Evolutionary conservation across 2,888 invertebrate species (phyloP).

Genomic region (Ochropleura plecta): DNA sequence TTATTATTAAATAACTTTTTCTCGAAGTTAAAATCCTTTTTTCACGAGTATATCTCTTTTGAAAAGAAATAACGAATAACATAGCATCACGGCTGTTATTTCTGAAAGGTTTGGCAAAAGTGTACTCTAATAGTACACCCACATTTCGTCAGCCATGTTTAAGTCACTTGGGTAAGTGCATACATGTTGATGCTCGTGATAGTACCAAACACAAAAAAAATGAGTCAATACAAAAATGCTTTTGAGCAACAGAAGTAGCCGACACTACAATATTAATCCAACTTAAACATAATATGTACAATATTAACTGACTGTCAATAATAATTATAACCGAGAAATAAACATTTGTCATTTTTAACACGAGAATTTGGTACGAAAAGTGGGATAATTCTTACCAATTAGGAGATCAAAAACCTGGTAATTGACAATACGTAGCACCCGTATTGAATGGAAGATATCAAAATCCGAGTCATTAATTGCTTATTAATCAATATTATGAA

Average conservation of each 20-base stretch:
- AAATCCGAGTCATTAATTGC: constrained; percentile 47
- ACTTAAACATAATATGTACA: constrained; percentile 57
- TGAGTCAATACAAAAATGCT: constrained; percentile 63
- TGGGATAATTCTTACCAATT: constrained; percentile 59
- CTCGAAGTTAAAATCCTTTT: neutral
- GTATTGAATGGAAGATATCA: constrained; percentile 37
- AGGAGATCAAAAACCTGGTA: constrained; percentile 59
- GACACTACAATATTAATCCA: constrained; percentile 43
- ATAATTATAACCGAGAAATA: constrained; percentile 42
- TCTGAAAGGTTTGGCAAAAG: too few relatives aligned
- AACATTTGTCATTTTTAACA: constrained; percentile 50
- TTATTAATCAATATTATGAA: constrained; percentile 62
- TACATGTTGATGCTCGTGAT: neutral
- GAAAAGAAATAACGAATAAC: too few relatives aligned
- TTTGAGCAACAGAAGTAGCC: constrained; percentile 66
- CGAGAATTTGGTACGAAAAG: constrained; percentile 56
- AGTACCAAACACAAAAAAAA: constrained; percentile 37
- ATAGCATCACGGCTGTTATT: too few relatives aligned
- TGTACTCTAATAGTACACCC: too few relatives aligned
- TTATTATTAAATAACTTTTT: neutral
- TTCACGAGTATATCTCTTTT: neutral
- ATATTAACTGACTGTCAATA: constrained; percentile 34
- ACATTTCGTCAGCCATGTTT: too few relatives aligned
- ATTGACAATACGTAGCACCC: constrained; percentile 36
- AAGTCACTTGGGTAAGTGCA: neutral